A percentile compares a stretch with the other conserved stretches of the same genome.
Evolutionary conservation across 2,888 invertebrate species (phyloP).

Genomic region (Nomada flava): DNA sequence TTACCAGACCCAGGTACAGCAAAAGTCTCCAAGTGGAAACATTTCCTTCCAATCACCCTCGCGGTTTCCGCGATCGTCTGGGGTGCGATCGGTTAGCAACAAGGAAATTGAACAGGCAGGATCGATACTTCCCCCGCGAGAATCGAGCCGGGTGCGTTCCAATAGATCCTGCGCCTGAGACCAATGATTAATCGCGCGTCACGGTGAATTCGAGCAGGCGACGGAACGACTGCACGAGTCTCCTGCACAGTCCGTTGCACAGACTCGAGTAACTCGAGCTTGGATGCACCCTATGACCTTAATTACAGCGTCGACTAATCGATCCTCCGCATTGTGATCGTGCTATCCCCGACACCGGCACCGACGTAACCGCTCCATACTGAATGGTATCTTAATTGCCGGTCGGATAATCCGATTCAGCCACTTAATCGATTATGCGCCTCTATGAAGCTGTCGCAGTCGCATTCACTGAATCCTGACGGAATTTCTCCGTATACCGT

Average conservation of each 20-base stretch:
- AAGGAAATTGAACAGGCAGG: constrained; percentile 15
- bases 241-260: constrained; percentile 46
- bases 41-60: constrained; percentile 3
- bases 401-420: constrained; percentile 68
- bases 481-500: constrained; percentile 48
- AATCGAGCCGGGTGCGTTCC: not conserved
- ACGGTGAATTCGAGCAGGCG: constrained; percentile 49
- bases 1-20: constrained; percentile 1
- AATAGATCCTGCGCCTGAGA: constrained; percentile 31
- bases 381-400: constrained; percentile 71
- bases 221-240: constrained; percentile 53
- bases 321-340: constrained; percentile 71
- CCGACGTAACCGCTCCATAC: constrained; percentile 64
- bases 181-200: constrained; percentile 64
- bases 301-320: constrained; percentile 71
- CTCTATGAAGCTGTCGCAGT: constrained; percentile 58
- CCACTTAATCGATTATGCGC: constrained; percentile 68
- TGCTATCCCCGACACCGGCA: constrained; percentile 67
- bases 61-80: not conserved
- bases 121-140: constrained; percentile 20
- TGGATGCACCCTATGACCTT: constrained; percentile 69
- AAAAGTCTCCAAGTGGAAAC: constrained; percentile 4
- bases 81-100: not conserved
- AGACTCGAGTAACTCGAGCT: constrained; percentile 55
- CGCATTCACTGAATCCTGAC: constrained; percentile 48